Percentiles rank a stretch among this genome's conserved stretches.
These are phyloP conservation scores for Gymnoscelis rufifasciata DNA, from an alignment of 2,888 invertebrate genomes.

Conservation along the genomic window DNA sequence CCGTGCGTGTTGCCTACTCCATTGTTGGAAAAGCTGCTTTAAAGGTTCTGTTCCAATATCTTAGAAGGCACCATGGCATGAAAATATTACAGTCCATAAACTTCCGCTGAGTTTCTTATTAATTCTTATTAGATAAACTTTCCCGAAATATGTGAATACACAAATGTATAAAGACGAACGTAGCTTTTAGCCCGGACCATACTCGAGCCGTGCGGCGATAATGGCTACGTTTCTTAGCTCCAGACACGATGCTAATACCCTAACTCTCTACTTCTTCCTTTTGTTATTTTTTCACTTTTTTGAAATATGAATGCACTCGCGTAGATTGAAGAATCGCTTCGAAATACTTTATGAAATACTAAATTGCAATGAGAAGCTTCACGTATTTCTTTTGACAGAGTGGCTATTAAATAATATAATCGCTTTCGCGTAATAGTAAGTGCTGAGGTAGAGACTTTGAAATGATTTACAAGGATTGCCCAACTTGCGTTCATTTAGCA, in stretches of 20 bases:
- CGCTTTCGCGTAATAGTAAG: constrained; percentile 67
- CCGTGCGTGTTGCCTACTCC: constrained; percentile 77
- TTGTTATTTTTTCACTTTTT: constrained; percentile 66
- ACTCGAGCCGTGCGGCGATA: constrained; percentile 58
- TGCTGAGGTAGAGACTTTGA: constrained; percentile 61
- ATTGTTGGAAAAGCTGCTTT: constrained; percentile 79
- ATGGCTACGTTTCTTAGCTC: constrained; percentile 70
- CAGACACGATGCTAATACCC: constrained; percentile 73
- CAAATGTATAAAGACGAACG: constrained; percentile 61
- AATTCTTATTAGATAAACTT: constrained; percentile 72
- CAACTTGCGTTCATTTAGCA: constrained; percentile 63
- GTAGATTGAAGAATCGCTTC: constrained; percentile 71
- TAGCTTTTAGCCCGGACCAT: constrained; percentile 64
- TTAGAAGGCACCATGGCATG: constrained; percentile 80
- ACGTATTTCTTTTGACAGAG: constrained; percentile 57
- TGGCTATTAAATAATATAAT: constrained; percentile 64
- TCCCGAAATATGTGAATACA: constrained; percentile 76
- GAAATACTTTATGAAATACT: constrained; percentile 54
- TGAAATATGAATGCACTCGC: constrained; percentile 74
- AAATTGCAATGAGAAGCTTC: constrained; percentile 69
- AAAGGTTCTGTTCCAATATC: constrained; percentile 77
- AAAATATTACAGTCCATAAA: constrained; percentile 76
- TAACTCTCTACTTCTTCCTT: constrained; percentile 70
- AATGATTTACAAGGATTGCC: constrained; percentile 48
- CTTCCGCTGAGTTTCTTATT: constrained; percentile 77